Base-by-base conservation (phyloP, 2,888 invertebrate genomes). In the Atherix ibis region DNA sequence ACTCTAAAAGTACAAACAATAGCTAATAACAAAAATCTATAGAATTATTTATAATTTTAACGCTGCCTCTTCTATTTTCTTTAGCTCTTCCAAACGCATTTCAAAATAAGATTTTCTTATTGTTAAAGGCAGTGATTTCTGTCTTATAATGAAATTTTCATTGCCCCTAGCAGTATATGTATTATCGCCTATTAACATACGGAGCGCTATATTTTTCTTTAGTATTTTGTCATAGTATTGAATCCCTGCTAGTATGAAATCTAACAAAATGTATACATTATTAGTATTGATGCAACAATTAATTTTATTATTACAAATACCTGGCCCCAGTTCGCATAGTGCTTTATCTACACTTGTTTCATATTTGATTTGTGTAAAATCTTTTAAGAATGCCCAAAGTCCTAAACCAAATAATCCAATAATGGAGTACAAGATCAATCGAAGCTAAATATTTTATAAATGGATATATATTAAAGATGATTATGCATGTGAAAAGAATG, bases 181-280 rank as follows among this genome's bases (percentile, higher is more conserved):
- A 5, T 55, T 62, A 48, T 71, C 67, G 1, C 77, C 79, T 61
- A 81, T 62, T 8, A 84, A 52, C 38, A 64, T 60, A 44, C 80
- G 64, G 13, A 85, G 53, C 1, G 82, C 81, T 47, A 73, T 68
- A 56, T 88, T 88, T 51, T 79, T 71, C 45, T 73, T 62, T 25
- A 82, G 51, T 17, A 72, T 52, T 60, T 82, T 83, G 17, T 70
- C 68, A 52, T 85, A 88, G 61, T 71, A 88, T 52, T 77, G 74
- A 18, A 73, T 61, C 3, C 83, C 88, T 30, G 83, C 82, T 50
- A 74, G 66, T 8, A 74, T 59, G 53, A 75, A 82, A 27, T 73
- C 43, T 4, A 12, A 29, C 6, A 16, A 29, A 16, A 29, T 5
- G n/a, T n/a, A n/a, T n/a, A n/a, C n/a, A n/a, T n/a, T n/a, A n/a